Evolutionary conservation across 2,797 vertebrate genomes (phyloP), one percentile per base, ranked within the genome.

Genomic region (Lacerta bilineata): DNA sequence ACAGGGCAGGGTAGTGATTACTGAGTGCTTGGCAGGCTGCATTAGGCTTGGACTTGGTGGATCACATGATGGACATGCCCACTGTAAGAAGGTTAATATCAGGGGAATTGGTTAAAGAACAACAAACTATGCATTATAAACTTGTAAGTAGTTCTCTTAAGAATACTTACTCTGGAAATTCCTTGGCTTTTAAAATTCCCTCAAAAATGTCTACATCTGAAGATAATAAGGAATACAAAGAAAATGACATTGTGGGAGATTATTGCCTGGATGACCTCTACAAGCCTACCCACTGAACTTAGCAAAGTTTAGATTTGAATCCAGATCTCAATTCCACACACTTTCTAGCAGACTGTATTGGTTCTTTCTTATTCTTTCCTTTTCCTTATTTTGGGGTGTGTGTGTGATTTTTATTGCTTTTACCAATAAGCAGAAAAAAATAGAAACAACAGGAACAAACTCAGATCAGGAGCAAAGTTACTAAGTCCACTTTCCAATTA

Each of bases 221-320:
- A 41, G 0, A 18, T 68, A 39, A 27, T 36, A 27, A 43, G 59
- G n/a, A 64, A 66, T 1, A 66, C 8, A 36, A 33, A 61, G 18
- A 33, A 23, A 80, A 77, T 77, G 27, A 29, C 71, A n/a, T n/a
- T 17, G 23, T 17, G 13, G 25, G 55, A 80, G 78, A 61, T 59
- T 80, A 50, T 80, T 80, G 78, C 11, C 27, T 27, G 29, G 78
- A 59, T 43, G 27, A 9, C 43, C 69, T 79, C 39, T 71, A 33
- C 41, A 59, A 80, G 77, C 25, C 46, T 3, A 72, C 33, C 43
- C 68, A 72, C 3, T 29, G 25, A 36, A 15, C 39, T 29, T 69
- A 86, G 41, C 43, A 23, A 72, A 72, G 33, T 59, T 61, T 71
- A 18, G 46, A 80, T 80, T 55, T 80, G 46, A 87, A 80, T 72